A percentile compares a stretch with the other conserved stretches of the same genome.
These are phyloP conservation scores for Mormyrus hasselquistii DNA, from an alignment of 2,797 vertebrate species.

Conservation along the genomic window DNA sequence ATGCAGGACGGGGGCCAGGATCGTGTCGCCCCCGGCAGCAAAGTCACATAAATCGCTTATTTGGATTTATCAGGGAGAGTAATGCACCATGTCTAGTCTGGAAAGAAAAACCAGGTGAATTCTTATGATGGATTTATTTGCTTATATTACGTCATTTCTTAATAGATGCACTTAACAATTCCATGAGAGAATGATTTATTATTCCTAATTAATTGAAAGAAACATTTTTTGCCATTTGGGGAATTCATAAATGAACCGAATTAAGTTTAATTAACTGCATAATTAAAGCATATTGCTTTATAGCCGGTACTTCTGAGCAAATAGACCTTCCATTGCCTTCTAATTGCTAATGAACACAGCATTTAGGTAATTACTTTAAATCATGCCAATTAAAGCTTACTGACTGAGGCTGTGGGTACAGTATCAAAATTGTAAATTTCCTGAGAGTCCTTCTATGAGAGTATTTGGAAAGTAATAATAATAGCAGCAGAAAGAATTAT, in stretches of 20 bases:
- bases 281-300: not conserved
- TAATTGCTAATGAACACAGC: not conserved
- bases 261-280: not conserved
- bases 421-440: not conserved
- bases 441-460: not conserved
- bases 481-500: not conserved
- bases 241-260: not conserved
- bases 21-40: not conserved
- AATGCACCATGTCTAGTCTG: not conserved
- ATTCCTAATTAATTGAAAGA: not conserved
- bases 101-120: not conserved
- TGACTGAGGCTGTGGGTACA: not conserved
- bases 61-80: not conserved
- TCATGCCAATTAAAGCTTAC: not conserved
- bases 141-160: not conserved
- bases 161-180: not conserved
- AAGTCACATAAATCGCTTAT: not conserved
- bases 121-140: not conserved
- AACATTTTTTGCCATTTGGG: not conserved
- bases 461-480: not conserved
- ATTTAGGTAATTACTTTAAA: not conserved
- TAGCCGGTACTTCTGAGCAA: not conserved
- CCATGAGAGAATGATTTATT: not conserved
- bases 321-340: not conserved
- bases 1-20: not conserved